Conservation (phyloP, 2,888 invertebrate genomes). For the Drosophila prolongata region DNA sequence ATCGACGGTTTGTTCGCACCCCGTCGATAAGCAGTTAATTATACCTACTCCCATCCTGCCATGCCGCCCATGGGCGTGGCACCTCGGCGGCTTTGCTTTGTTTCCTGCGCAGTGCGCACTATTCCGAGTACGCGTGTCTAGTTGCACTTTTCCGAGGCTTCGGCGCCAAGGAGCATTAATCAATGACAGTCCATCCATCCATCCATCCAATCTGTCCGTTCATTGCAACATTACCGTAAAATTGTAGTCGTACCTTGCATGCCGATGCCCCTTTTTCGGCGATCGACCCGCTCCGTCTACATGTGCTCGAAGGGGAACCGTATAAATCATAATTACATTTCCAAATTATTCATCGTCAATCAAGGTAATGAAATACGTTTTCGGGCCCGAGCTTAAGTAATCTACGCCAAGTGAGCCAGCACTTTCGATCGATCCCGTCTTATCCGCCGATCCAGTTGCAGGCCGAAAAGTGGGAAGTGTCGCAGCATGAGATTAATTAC, state of each 20-base stretch:
- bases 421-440: conserved; percentile 48
- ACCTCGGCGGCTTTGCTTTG: conserved; percentile 64
- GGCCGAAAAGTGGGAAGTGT: conserved; percentile 20
- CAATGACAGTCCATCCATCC: conserved; percentile 61
- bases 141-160: conserved; percentile 71
- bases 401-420: conserved; percentile 65
- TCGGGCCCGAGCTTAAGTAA: conserved; percentile 51
- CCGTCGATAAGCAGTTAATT: conserved; percentile 77
- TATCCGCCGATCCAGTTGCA: conserved; percentile 3
- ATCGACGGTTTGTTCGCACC: conserved; percentile 74
- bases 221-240: conserved; percentile 59
- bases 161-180: conserved; percentile 76
- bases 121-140: conserved; percentile 75
- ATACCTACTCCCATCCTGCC: conserved; percentile 73
- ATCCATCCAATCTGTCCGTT: conserved; percentile 16
- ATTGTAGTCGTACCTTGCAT: background rate
- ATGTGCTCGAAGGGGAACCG: conserved; percentile 52
- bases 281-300: conserved; percentile 5
- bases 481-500: conserved; percentile 23
- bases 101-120: conserved; percentile 4
- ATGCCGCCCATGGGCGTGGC: conserved; percentile 50
- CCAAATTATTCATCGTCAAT: conserved; percentile 74
- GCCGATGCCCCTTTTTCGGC: background rate
- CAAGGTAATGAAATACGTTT: conserved; percentile 69
- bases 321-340: conserved; percentile 75